These are phyloP conservation scores for Amniataba percoides DNA, from an alignment of 2,797 vertebrate species.

Conservation along the genomic window DNA sequence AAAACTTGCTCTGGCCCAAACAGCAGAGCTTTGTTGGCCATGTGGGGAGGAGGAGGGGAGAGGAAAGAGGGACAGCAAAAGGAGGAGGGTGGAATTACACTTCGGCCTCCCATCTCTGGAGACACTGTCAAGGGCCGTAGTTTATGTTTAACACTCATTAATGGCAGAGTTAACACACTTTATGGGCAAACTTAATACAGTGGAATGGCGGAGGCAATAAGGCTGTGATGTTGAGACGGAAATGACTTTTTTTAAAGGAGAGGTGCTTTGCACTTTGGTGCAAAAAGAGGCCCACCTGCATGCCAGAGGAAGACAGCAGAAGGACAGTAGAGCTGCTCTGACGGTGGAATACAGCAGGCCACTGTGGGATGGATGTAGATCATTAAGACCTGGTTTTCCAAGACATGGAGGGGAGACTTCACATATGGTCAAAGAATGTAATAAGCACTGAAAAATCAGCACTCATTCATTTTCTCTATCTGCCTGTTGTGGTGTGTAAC, in stretches of 20 bases:
- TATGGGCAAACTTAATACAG: conserved; percentile 58
- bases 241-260: conserved; percentile 41
- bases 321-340: not conserved
- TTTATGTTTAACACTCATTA: conserved; percentile 63
- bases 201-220: conserved; percentile 41
- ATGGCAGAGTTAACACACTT: conserved; percentile 61
- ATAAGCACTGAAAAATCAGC: conserved; percentile 10
- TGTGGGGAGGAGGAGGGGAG: conserved; percentile 21
- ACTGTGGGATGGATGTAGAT: conserved; percentile 11
- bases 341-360: conserved; percentile 1
- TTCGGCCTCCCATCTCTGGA: conserved; percentile 40
- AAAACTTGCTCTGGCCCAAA: conserved; percentile 55
- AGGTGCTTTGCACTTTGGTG: conserved; percentile 32
- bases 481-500: not conserved
- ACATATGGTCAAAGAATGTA: conserved; percentile 11
- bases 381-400: conserved; percentile 5
- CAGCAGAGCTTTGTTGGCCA: conserved; percentile 60
- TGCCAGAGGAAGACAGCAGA: conserved; percentile 25
- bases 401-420: conserved; percentile 13
- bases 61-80: conserved; percentile 5
- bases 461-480: not conserved
- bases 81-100: conserved; percentile 27
- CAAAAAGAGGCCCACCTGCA: conserved; percentile 39
- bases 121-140: conserved; percentile 48
- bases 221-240: conserved; percentile 43